Evolutionary conservation across 2,113 vertebrate species (phyloP), one percentile per base, ranked within the genome.

Genomic region (Pterocles gutturalis): DNA sequence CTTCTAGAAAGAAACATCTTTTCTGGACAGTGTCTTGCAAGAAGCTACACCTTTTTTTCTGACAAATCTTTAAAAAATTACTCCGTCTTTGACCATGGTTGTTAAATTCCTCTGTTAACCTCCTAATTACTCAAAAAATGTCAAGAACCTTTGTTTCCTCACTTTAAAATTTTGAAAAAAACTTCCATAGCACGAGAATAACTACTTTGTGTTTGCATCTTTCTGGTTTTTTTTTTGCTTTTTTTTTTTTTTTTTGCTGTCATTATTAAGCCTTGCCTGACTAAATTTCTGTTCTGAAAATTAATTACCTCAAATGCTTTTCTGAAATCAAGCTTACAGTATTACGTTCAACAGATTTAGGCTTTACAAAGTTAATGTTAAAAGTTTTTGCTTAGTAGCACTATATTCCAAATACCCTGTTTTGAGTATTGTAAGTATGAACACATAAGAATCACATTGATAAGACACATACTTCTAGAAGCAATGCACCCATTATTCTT

Each of bases 151-250:
- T 66, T 38, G 29, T 53, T 69, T 57, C 7, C 17, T 66, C 28
- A n/a, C 25, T 91, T 65, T 10, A 66, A 55, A 87, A 33, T 60
- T 71, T 64, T 43, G 17, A 41, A 86, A 55, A 69, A 78, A 48
- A 49, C 11, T 24, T 73, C 41, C 38, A 28, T 55, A 38, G 17
- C 19, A 28, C 1, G 7, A 51, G 24, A 83, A 31, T 19, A 76
- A 65, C 18, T 46, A 5, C 10, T 81, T 70, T 89, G 29, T 91
- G 28, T 87, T 89, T 83, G 21, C 7, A 26, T 55, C 10, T 76
- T 60, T 60, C 5, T 38, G 11, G 3, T 0, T 18, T 53, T 54
- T 55, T 79, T 17, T 60, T 4, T n/a, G n/a, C n/a, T 0, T 18
- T 53, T 54, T 0, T 18, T 53, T 54, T 0, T 18, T 53, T 54